phyloP scores from a whole-genome alignment of 1,140 invertebrate species.

The Gryllus bimaculatus region DNA sequence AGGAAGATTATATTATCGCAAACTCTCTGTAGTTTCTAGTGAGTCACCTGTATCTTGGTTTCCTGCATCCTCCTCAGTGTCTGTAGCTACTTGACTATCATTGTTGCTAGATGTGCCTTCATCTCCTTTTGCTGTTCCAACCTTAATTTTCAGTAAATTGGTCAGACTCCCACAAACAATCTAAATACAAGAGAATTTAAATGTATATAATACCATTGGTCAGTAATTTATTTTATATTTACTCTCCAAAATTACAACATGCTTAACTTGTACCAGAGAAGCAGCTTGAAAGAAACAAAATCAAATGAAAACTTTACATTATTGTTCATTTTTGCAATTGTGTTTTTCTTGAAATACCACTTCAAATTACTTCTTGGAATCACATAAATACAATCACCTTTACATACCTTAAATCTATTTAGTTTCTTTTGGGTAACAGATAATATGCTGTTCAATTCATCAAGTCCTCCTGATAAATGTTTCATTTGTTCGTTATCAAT shows the following conservation, averaged over 20 bases:
- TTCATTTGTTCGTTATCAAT: conserved; percentile 59
- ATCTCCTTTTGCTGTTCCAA: conserved; percentile 30
- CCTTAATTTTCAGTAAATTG: conserved; percentile 47
- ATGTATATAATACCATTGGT: not conserved
- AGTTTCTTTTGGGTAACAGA: conserved; percentile 75
- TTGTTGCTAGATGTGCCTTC: conserved; percentile 32
- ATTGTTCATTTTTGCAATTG: not conserved
- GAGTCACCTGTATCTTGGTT: conserved; percentile 24
- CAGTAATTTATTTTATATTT: not conserved
- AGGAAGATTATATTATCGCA: not conserved
- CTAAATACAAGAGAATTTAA: conserved; percentile 33
- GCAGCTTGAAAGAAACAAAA: not conserved
- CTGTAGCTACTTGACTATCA: conserved; percentile 17
- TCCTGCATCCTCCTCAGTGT: conserved; percentile 26
- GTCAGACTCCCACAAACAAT: conserved; percentile 54
- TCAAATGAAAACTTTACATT: not conserved
- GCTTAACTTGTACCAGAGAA: too few relatives aligned
- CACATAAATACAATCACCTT: not conserved
- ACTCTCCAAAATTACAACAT: not conserved
- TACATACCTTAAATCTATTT: conserved; percentile 70
- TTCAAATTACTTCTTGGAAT: not conserved
- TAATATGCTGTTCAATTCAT: conserved; percentile 71
- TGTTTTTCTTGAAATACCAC: not conserved
- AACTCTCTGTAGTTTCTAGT: conserved; percentile 28
- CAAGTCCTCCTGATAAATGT: conserved; percentile 62